phyloP scores from a whole-genome alignment of 1,140 invertebrate genomes.

The Solenopsis fugax region DNA sequence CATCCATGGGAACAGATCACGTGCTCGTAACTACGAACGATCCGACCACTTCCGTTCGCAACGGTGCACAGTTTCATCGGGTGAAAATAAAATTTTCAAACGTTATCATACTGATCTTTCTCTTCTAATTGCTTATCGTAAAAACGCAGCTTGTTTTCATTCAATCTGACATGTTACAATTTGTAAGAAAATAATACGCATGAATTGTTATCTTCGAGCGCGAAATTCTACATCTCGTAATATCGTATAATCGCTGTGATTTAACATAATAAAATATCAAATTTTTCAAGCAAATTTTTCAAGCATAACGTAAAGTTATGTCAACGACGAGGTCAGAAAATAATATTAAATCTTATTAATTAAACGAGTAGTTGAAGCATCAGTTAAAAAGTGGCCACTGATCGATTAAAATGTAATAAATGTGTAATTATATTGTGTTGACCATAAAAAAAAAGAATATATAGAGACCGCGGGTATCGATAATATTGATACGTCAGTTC shows the following conservation, averaged over 20 bases:
- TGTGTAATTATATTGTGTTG: conserved; percentile 16
- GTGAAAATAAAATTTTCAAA: conserved; percentile 20
- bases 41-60: neutral
- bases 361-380: neutral
- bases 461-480: neutral
- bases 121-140: neutral
- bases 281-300: neutral
- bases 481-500: conserved; percentile 46
- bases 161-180: neutral
- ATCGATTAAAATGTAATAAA: conserved; percentile 22
- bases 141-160: neutral
- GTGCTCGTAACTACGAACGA: neutral
- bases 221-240: neutral
- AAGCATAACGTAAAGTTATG: neutral
- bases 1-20: conserved; percentile 12
- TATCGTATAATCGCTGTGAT: neutral
- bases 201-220: neutral
- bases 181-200: neutral
- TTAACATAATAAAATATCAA: neutral
- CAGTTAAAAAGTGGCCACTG: neutral
- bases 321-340: neutral
- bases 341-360: neutral
- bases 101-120: neutral
- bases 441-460: conserved; percentile 15
- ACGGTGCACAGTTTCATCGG: neutral